Evolutionary conservation across 2,888 invertebrate species (phyloP), one percentile per base, ranked within the genome.

Genomic region (Catocala nupta): DNA sequence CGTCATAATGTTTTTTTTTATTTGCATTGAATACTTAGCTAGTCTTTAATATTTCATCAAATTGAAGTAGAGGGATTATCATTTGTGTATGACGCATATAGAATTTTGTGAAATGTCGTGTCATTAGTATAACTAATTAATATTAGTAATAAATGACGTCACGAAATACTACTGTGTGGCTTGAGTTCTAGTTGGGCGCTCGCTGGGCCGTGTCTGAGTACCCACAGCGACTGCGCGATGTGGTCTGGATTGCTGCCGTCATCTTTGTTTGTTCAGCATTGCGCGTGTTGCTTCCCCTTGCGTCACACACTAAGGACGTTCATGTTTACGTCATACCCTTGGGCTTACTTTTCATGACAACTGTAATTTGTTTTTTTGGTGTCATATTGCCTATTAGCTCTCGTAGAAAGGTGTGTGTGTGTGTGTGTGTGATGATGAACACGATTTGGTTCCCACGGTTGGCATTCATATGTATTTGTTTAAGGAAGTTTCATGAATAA

Each of bases 221-320:
- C 36, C 25, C 25, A 39, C 55, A 43, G 62, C 55, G 69, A 36
- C 63, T 63, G 68, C 65, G 75, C 44, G 6, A 9, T 39, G 8
- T 39, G 36, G 36, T 8, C 75, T 63, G 73, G 67, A 77, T 55
- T 53, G 13, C 55, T 55, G 36, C 52, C 71, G 76, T 79, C 79
- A 80, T 62, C 51, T 63, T 62, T 67, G 49, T 65, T 66, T 66
- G 57, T 63, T 43, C 53, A 42, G 53, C 49, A 65, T 55, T 45
- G 45, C 57, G 68, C 59, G 55, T 58, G 63, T 62, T 68, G 75
- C 83, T 85, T 83, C 86, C 84, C 87, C 64, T 70, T 82, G 79
- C 86, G 86, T 88, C 87, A 87, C 67, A 36, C 64, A 45, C 42
- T 71, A 75, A 75, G 75, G 75, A 78, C 76, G 72, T 51, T 59